Evolutionary conservation across 2,797 vertebrate genomes (phyloP), one percentile per base, ranked within the genome.

Genomic region (Florisuga fusca): DNA sequence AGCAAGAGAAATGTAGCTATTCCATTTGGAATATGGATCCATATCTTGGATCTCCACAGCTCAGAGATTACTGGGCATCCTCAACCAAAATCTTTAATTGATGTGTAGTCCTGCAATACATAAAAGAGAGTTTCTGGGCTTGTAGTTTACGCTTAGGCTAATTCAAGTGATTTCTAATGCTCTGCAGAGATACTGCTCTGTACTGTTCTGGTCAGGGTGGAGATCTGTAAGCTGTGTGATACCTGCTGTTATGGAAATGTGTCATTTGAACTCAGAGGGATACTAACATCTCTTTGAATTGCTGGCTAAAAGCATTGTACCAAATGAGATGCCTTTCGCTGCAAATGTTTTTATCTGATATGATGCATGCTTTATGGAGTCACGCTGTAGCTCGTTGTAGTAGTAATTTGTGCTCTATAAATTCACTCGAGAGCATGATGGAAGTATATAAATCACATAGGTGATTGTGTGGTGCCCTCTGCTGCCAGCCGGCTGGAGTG

Each of bases 381-480:
- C 80, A 15, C 87, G 85, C 77, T 57, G 85, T 93, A 95, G 95
- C 87, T 93, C 86, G 91, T 88, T 93, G 71, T 87, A 88, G 92
- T 82, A 90, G 90, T 96, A 96, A 96, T 94, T 96, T 94, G 85
- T 90, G 91, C 89, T 94, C 93, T 80, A 36, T 96, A 94, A 94
- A 96, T 95, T 93, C 96, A 84, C 87, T 93, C 2, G 1, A 1
- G 41, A 89, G 36, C 72, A 7, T 88, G 93, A 96, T 94, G 85
- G 87, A 95, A 92, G 84, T 94, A 23, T 63, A 89, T 96, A 94
- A 94, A 96, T 97, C 94, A 96, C 91, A 96, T 94, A 41, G 86
- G 51, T 90, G 94, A 96, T 94, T 84, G 85, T 97, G 94, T 97
- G 97, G 97, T 97, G 97, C 97, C 97, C 97, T 98, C 97, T 97